Evolutionary conservation across 2,888 invertebrate species (phyloP).

Genomic region (Leptothorax acervorum): DNA sequence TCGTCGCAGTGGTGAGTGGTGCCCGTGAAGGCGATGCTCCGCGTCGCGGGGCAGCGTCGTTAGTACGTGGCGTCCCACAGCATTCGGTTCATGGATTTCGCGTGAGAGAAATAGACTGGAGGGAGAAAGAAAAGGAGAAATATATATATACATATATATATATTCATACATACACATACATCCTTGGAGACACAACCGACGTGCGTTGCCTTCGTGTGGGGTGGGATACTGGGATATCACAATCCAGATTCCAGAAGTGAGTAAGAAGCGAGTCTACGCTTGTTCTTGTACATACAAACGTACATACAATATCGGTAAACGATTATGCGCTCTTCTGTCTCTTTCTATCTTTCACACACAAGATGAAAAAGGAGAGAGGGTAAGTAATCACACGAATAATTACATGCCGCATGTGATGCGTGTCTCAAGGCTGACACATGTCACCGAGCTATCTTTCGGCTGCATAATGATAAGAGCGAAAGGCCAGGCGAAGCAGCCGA

Average conservation of each 20-base stretch:
- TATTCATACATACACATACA: not conserved
- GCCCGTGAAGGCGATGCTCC: constrained; percentile 27
- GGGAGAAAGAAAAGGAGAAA: not conserved
- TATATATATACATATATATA: not conserved
- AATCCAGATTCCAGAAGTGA: constrained; percentile 1
- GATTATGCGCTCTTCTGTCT: not conserved
- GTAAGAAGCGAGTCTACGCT: constrained; percentile 6
- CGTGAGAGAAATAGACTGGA: not conserved
- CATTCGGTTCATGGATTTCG: constrained; percentile 10
- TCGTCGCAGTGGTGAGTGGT: not conserved
- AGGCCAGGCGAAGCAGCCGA: not conserved
- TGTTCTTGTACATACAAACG: not conserved
- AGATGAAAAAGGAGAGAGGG: not conserved
- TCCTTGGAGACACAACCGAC: not conserved
- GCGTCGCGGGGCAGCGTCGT: constrained; percentile 15
- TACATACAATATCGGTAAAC: not conserved
- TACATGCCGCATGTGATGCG: not conserved
- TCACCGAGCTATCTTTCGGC: not conserved
- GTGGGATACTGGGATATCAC: not conserved
- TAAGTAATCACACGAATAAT: constrained; percentile 15
- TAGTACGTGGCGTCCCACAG: constrained; percentile 15
- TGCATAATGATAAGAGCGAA: constrained; percentile 11
- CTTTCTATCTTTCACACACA: not conserved
- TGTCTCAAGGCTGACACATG: constrained; percentile 44
- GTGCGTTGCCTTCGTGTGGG: constrained; percentile 9